Evolutionary conservation across 2,888 invertebrate genomes (phyloP).

Genomic region (Eristalis intricaria): DNA sequence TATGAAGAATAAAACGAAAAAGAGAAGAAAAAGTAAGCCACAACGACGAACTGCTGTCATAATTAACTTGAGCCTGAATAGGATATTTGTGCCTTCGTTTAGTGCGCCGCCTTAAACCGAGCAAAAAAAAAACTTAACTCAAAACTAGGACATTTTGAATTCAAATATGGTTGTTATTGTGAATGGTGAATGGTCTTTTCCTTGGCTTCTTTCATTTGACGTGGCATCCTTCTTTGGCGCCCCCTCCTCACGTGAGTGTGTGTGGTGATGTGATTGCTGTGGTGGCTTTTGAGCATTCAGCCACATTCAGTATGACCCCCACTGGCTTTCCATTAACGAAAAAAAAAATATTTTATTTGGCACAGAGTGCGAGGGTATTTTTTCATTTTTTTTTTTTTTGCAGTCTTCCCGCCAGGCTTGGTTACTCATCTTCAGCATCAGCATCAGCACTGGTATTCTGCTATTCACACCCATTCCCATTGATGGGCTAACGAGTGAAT

Average conservation of each 20-base stretch:
- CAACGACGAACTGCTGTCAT: constrained; percentile 48
- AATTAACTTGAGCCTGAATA: constrained; percentile 61
- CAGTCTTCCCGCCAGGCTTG: constrained; percentile 10
- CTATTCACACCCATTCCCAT: constrained; percentile 23
- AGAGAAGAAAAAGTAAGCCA: background rate
- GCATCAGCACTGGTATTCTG: constrained; percentile 15
- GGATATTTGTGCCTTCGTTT: constrained; percentile 51
- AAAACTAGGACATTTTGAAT: constrained; percentile 61
- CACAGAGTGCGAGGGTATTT: constrained; percentile 19
- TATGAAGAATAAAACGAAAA: background rate
- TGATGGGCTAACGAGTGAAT: constrained; percentile 36
- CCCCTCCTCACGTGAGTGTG: background rate
- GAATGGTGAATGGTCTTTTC: constrained; percentile 42
- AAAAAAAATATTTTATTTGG: constrained; percentile 58
- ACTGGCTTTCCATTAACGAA: constrained; percentile 47
- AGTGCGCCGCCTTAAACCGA: constrained; percentile 35
- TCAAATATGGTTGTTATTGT: constrained; percentile 32
- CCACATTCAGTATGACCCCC: constrained; percentile 45
- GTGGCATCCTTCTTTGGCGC: constrained; percentile 8
- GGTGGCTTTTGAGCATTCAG: constrained; percentile 27
- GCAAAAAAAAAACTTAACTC: constrained; percentile 1
- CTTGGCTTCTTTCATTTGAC: constrained; percentile 14
- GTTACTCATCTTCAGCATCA: constrained; percentile 1
- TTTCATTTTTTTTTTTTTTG: background rate
- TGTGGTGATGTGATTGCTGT: constrained; percentile 28